A percentile compares a stretch with the other conserved stretches of the same genome.
phyloP scores from a whole-genome alignment of 2,797 vertebrate species.

The Oreonectes daqikongensis region DNA sequence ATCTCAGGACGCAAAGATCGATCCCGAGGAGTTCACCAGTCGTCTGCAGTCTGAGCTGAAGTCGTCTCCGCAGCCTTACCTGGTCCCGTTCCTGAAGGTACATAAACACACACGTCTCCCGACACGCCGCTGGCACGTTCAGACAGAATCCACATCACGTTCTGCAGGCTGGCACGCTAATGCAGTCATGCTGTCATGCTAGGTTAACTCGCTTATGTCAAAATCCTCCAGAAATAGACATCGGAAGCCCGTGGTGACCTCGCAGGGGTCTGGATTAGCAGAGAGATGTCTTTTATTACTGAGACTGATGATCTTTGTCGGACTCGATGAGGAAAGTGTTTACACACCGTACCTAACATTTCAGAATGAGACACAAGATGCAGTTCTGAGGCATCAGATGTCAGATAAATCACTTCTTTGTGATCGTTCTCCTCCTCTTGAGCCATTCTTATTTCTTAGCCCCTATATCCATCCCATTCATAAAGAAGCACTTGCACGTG shows the following conservation, averaged over 20 bases:
- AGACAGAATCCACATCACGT: slow-evolving; percentile 71
- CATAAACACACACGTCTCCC: slow-evolving; percentile 24
- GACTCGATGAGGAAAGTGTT: not conserved
- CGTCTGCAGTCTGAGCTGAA: slow-evolving; percentile 87
- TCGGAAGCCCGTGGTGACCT: slow-evolving; percentile 17
- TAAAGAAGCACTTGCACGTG: too few relatives aligned
- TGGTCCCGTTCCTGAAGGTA: slow-evolving; percentile 91
- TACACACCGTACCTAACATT: not conserved
- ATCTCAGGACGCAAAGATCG: slow-evolving; percentile 86
- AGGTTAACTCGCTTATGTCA: slow-evolving; percentile 66
- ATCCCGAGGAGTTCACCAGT: slow-evolving; percentile 88
- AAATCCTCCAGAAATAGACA: slow-evolving; percentile 62
- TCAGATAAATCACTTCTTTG: too few relatives aligned
- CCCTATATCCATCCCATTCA: too few relatives aligned
- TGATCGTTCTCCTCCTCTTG: too few relatives aligned
- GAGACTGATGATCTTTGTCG: slow-evolving; percentile 19
- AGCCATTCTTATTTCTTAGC: too few relatives aligned
- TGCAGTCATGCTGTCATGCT: slow-evolving; percentile 69
- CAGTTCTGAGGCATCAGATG: too few relatives aligned
- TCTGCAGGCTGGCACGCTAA: slow-evolving; percentile 62
- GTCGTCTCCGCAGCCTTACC: slow-evolving; percentile 89
- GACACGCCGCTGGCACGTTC: slow-evolving; percentile 59
- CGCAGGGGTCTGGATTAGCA: not conserved
- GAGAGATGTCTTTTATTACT: slow-evolving; percentile 24
- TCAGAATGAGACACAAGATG: not conserved